Conservation (phyloP, 2,113 vertebrate species). For the Gnathonemus echidnorhynchus region DNA sequence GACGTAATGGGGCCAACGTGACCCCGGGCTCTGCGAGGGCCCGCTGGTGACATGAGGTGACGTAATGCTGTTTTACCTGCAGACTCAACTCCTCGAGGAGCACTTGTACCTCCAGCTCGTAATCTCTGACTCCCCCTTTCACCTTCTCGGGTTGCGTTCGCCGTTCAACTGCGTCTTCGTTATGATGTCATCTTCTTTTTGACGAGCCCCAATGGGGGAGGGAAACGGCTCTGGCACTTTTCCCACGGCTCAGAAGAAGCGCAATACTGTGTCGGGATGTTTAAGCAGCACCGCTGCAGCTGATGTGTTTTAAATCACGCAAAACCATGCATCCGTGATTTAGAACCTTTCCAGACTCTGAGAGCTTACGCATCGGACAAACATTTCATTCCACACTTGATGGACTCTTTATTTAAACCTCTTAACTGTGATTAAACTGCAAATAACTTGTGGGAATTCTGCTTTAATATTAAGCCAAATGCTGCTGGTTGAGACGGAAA, state of each 20-base stretch:
- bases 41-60: not conserved
- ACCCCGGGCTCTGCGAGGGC: not conserved
- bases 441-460: not conserved
- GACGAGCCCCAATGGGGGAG: not conserved
- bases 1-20: not conserved
- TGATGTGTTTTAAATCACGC: not conserved
- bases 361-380: not conserved
- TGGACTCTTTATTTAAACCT: not conserved
- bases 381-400: not conserved
- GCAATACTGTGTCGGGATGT: not conserved
- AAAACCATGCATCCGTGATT: not conserved
- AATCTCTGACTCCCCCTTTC: not conserved
- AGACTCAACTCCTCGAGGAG: not conserved
- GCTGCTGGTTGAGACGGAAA: not conserved
- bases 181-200: not conserved
- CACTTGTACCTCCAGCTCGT: not conserved
- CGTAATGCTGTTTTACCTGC: constrained; percentile 1
- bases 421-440: not conserved
- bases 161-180: not conserved
- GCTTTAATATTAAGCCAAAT: not conserved
- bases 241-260: not conserved
- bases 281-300: not conserved
- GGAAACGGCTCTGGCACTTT: not conserved
- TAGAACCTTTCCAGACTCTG: not conserved
- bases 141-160: not conserved